Conservation (phyloP, 2,113 vertebrate species). For the Ptilorrhoa leucosticta region DNA sequence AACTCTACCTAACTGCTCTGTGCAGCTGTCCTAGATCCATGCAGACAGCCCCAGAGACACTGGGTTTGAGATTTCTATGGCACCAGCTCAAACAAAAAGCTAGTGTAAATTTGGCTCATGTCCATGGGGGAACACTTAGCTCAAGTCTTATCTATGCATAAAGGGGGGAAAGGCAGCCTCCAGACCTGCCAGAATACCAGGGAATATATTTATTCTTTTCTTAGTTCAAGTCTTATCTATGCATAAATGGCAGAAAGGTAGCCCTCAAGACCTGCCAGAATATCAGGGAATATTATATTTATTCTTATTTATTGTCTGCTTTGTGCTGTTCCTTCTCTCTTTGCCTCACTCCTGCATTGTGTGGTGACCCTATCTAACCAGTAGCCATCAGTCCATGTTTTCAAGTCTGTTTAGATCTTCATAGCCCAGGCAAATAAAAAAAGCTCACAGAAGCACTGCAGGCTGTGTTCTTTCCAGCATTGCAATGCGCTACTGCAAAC, state of each 20-base stretch:
- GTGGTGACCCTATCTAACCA: background rate
- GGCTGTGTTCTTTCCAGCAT: background rate
- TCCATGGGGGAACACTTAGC: background rate
- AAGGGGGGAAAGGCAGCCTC: background rate
- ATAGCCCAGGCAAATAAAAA: constrained; percentile 62
- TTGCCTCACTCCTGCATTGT: background rate
- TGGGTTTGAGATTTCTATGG: background rate
- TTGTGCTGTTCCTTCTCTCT: constrained; percentile 36
- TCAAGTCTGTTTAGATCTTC: constrained; percentile 19
- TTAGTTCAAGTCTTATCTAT: constrained; percentile 12
- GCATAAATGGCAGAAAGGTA: background rate
- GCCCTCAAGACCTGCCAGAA: background rate
- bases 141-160: background rate
- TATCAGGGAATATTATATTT: background rate
- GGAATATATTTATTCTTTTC: background rate
- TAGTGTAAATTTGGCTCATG: background rate
- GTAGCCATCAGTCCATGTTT: constrained; percentile 13
- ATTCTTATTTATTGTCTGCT: constrained; percentile 8
- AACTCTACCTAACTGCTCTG: background rate
- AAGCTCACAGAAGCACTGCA: background rate
- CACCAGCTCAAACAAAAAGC: background rate
- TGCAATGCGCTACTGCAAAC: background rate
- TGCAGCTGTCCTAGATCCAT: background rate
- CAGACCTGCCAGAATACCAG: background rate
- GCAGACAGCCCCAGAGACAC: background rate